Conservation (phyloP, 2,888 invertebrate species). For the Drosophila austrosaltans region DNA sequence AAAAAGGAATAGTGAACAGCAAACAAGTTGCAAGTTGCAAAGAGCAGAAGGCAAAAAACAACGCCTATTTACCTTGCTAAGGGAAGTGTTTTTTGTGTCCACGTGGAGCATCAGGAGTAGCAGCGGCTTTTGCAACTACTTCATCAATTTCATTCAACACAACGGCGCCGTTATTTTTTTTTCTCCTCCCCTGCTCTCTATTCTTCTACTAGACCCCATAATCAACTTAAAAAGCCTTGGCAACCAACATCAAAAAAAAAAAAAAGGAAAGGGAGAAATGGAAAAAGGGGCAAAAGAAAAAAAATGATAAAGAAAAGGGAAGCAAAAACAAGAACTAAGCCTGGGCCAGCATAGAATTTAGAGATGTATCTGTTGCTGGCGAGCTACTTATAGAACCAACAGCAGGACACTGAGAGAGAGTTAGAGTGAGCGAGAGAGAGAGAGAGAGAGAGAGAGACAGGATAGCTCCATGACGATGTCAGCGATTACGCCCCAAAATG, state of each 20-base stretch:
- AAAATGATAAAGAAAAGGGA: constrained; percentile 3
- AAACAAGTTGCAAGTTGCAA: constrained; percentile 71
- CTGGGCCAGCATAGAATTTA: constrained; percentile 21
- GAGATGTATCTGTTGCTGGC: constrained; percentile 32
- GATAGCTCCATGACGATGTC: constrained; percentile 57
- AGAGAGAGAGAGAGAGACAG: constrained; percentile 29
- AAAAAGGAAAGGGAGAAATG: too few species aligned
- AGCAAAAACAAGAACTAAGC: constrained; percentile 17
- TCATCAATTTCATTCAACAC: constrained; percentile 74
- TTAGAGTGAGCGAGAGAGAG: constrained; percentile 21
- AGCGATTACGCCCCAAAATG: constrained; percentile 69
- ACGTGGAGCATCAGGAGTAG: constrained; percentile 21
- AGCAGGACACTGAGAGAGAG: constrained; percentile 11
- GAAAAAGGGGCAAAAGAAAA: constrained; percentile 7
- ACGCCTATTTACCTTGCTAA: constrained; percentile 52
- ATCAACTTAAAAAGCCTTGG: constrained; percentile 75
- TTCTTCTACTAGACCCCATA: constrained; percentile 44
- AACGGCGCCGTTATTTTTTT: constrained; percentile 44
- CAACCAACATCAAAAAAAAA: constrained; percentile 44
- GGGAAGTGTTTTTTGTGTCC: constrained; percentile 39
- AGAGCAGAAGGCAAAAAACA: constrained; percentile 69
- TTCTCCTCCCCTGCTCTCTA: constrained; percentile 2
- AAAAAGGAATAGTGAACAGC: constrained; percentile 44
- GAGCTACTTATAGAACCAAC: constrained; percentile 38
- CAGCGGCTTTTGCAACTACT: constrained; percentile 63